Evolutionary conservation across 2,797 vertebrate genomes (phyloP).

Genomic region (Pitangus sulphuratus): DNA sequence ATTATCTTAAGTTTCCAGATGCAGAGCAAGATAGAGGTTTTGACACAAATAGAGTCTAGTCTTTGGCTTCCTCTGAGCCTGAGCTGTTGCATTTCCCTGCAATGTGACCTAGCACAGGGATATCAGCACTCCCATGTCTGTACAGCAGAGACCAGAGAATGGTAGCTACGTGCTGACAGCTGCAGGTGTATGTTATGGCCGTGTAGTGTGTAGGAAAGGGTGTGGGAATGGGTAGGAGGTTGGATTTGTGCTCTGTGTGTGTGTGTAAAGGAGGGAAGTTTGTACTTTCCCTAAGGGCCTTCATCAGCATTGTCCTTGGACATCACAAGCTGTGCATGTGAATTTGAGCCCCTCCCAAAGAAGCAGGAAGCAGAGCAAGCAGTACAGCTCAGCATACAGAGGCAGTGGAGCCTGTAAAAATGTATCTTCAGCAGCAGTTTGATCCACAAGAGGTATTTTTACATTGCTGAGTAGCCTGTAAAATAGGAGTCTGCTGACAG

Average conservation of each 20-base stretch:
- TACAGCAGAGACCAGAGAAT: background rate
- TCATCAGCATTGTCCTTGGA: background rate
- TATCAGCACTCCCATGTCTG: rapidly evolving
- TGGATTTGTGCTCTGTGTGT: background rate
- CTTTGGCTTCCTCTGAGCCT: background rate
- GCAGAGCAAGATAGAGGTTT: background rate
- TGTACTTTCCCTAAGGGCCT: background rate
- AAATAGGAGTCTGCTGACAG: background rate
- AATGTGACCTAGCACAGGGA: rapidly evolving
- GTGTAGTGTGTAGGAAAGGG: background rate
- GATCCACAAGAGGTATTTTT: background rate
- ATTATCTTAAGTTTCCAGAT: background rate
- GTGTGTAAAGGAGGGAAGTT: background rate
- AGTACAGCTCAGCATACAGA: background rate
- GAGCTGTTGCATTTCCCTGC: background rate
- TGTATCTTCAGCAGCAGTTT: background rate
- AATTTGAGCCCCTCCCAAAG: background rate
- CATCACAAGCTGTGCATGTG: background rate
- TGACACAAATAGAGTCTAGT: background rate
- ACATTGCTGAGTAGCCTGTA: background rate
- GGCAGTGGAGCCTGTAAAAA: background rate
- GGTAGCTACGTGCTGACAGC: rapidly evolving
- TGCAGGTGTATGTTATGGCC: rapidly evolving
- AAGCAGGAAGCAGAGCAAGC: background rate
- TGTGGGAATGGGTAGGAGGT: background rate